Base-by-base conservation (phyloP, 2,888 invertebrate species). In the Ecdyonurus torrentis region DNA sequence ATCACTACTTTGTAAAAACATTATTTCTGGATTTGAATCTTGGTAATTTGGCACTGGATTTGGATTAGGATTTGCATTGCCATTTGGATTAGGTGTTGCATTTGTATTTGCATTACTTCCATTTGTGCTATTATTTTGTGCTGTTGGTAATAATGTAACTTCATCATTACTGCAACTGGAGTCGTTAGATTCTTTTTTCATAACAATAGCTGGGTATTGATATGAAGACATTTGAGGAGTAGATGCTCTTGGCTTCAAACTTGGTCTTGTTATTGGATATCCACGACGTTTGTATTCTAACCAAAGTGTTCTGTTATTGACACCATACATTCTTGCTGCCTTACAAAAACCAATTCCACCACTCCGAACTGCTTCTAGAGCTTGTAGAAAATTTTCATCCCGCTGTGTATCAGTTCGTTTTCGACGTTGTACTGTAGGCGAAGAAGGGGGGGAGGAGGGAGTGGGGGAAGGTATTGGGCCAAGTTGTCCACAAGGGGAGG, bases 271-370 rank as follows among this genome's bases (percentile, higher is more conserved):
- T 70, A 88, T 87, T 1, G 89, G 89, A 73, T 90, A 90, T 0
- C 90, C 90, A 58, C 87, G 83, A 73, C 88, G 89, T 71, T 88
- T 89, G 72, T 89, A 90, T 71, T 90, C 90, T 52, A 90, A 76
- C 90, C 90, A 90, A 1, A 91, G 77, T 0, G 90, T 90, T 63
- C 90, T 80, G 75, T 90, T 90, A 74, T 90, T 90, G 19, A 91
- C 89, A 25, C 90, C 90, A 73, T 87, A 90, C 76, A 89, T 82
- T 61, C 88, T 79, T 0, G 90, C 90, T 7, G 90, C 90, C 71
- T 89, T 89, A 74, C 90, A 90, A 74, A 90, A 90, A 1, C 90
- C 90, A 68, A 90, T 88, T 52, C 89, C 88, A 23, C 90, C 90
- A 70, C 84, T 85, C 65, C 89, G 81, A 0, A 90, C 90, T 0